Evolutionary conservation across 1,140 invertebrate species (phyloP), one percentile per base, ranked within the genome.

Genomic region (Parapsyche elsis): DNA sequence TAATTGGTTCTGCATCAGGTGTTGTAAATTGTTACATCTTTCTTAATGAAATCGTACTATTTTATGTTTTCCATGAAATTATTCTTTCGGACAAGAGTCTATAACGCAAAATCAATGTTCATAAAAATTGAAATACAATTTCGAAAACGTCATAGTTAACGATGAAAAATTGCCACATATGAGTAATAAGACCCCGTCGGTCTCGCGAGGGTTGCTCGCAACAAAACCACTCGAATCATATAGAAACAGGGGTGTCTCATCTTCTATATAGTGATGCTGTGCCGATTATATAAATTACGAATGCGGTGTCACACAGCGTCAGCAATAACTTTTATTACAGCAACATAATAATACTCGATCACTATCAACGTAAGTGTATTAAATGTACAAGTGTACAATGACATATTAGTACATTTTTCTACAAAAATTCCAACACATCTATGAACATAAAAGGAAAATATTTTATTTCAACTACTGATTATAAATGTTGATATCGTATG

Each of bases 211-310:
- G 64, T 67, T 67, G 24, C 9, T 24, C 64, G 24, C 64, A 23
- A 67, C 57, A 61, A 61, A 61, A 26, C 24, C 64, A 67, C 24
- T 67, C 64, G 24, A 67, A 24, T 67, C 24, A 67, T 67, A 67
- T 23, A 67, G 64, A 24, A 23, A 26, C 24, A 67, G 64, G 64
- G 64, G 21, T 26, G 23, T 24, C 16, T 67, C 64, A 67, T 67
- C 64, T 30, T 67, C 9, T 19, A 1, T 9, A n/a, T 19, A 38
- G 30, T 38, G 30, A 61, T 61, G 14, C 16, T 61, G n/a, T 19
- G 21, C 5, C 57, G 57, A 61, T 61, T 61, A 21, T 61, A 61
- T 61, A 61, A 61, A 61, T 53, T 53, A 53, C 12, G 49, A 53
- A 53, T 53, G 49, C 16, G 49, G 49, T 53, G 49, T 19, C 12